These are phyloP conservation scores for Cyanoramphus novaezelandiae DNA, from an alignment of 2,113 vertebrate species.

Conservation along the genomic window DNA sequence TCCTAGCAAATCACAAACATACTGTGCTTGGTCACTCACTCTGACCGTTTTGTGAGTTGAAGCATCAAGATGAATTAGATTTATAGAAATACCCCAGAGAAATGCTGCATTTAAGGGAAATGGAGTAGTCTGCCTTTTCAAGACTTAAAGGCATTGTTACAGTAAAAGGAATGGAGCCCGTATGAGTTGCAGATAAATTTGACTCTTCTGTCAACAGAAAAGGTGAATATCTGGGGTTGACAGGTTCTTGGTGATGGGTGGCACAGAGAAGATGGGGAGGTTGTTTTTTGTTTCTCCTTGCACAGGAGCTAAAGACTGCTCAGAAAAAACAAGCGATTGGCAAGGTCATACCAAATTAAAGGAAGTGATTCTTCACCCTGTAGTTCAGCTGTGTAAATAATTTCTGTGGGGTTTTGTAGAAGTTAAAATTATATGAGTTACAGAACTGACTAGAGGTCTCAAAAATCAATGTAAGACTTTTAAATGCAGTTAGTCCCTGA, in stretches of 20 bases:
- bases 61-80: background rate
- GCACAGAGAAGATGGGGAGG: background rate
- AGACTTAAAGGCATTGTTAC: background rate
- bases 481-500: background rate
- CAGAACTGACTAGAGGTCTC: background rate
- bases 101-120: background rate
- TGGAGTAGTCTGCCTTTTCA: background rate
- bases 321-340: background rate
- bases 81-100: background rate
- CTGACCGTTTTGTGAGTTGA: background rate
- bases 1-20: background rate
- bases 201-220: background rate
- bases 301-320: background rate
- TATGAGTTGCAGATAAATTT: background rate
- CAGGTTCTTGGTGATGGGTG: background rate
- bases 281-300: background rate
- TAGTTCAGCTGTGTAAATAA: background rate
- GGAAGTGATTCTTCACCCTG: background rate
- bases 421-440: background rate
- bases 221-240: background rate
- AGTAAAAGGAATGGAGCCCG: background rate
- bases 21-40: background rate
- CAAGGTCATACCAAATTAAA: background rate
- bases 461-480: background rate
- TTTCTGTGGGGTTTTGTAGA: background rate